Conservation (phyloP, 2,113 vertebrate species). For the Trichechus manatus region DNA sequence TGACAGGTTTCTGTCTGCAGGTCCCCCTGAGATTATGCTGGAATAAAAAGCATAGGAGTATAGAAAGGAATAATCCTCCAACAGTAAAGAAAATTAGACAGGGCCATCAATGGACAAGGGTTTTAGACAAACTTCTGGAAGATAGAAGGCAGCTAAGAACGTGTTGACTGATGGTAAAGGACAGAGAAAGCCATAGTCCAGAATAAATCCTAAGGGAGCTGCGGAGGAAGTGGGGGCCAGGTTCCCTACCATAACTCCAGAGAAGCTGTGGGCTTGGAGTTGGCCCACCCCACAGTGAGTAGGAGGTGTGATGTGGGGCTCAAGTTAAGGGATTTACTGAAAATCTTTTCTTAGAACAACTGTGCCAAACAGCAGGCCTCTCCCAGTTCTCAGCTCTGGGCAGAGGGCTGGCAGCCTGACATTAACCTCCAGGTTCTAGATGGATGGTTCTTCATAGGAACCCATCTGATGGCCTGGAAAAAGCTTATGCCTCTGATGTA, state of each 20-base stretch:
- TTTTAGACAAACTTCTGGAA: background rate
- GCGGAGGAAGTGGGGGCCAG: background rate
- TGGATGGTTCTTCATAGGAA: background rate
- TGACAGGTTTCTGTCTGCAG: background rate
- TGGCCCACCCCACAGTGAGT: background rate
- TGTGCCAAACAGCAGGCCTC: rapidly evolving
- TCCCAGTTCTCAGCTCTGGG: background rate
- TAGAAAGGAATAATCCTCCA: background rate
- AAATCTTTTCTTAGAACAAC: background rate
- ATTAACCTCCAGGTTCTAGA: background rate
- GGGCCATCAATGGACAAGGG: background rate
- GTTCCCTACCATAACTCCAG: too few relatives aligned
- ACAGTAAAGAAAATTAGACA: background rate
- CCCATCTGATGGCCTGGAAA: background rate
- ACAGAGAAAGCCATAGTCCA: background rate
- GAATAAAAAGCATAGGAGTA: background rate
- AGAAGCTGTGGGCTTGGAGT: background rate
- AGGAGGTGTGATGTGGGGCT: rapidly evolving
- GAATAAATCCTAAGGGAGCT: background rate
- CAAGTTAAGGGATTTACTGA: background rate
- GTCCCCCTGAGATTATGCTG: background rate
- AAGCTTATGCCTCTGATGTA: background rate
- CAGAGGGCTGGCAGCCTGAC: background rate
- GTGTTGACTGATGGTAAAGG: too few relatives aligned
- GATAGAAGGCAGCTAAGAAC: background rate